Evolutionary conservation across 2,797 vertebrate species (phyloP).

Genomic region (Xiphophorus birchmanni): DNA sequence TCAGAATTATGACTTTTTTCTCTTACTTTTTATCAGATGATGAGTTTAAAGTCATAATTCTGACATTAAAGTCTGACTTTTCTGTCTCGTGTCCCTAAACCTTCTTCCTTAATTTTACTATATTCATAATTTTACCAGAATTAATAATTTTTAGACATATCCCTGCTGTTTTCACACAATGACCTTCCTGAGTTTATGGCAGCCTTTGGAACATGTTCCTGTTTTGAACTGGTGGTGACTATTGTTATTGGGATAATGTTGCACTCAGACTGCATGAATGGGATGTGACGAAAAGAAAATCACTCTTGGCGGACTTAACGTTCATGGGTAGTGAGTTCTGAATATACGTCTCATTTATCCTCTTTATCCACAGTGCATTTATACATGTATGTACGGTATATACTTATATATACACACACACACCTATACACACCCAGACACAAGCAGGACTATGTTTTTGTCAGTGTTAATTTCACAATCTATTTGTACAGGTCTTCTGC

Average conservation of each 20-base stretch:
- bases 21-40: too few species aligned
- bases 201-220: background rate
- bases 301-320: slow-evolving; percentile 34
- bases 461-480: slow-evolving; percentile 61
- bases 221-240: slow-evolving; percentile 6
- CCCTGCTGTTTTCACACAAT: background rate
- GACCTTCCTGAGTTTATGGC: background rate
- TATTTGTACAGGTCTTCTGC: slow-evolving; percentile 57
- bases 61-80: too few species aligned
- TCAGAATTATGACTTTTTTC: background rate
- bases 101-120: too few species aligned
- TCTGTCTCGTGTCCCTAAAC: too few species aligned
- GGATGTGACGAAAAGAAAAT: slow-evolving; percentile 28
- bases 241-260: slow-evolving; percentile 20
- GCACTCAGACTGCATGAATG: slow-evolving; percentile 20
- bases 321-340: slow-evolving; percentile 55
- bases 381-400: slow-evolving; percentile 36
- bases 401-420: slow-evolving; percentile 12
- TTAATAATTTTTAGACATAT: background rate
- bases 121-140: background rate
- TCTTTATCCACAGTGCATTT: slow-evolving; percentile 52
- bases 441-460: slow-evolving; percentile 35
- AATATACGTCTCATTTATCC: slow-evolving; percentile 62
- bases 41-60: too few species aligned
- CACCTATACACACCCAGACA: slow-evolving; percentile 9